Base-by-base conservation (phyloP, 1,140 invertebrate genomes). In the Branchinecta lindahli region DNA sequence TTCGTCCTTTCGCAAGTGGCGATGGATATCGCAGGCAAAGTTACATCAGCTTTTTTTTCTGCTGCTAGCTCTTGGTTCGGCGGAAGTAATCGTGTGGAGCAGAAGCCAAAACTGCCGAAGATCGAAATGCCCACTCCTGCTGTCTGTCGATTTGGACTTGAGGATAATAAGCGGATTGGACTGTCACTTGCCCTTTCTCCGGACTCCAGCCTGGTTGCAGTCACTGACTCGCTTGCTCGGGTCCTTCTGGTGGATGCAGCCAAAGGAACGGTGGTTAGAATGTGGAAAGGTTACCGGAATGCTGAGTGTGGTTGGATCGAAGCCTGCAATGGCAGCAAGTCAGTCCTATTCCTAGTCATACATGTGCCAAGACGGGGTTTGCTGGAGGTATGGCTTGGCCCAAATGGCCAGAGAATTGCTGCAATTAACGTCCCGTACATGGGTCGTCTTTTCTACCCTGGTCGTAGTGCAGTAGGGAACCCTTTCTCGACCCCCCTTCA, bases 271-370 rank as follows among this genome's bases (percentile, higher is more conserved):
- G 86, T 88, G 20, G 77, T 96, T 20, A 83, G 92, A 71, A 88
- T 96, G 77, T 95, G 92, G 83, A 96, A 96, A 82, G 94, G 84
- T 9, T 97, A 95, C 77, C 82, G 94, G 70, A 90, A 96, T 80
- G 92, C 94, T 8, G 90, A 96, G 76, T 92, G 89, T 80, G 88
- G 87, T 8, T 98, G 94, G 86, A 81, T 96, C 61, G 86, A 91
- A 80, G 88, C 88, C 46, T 77, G 82, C 8, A 87, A 90, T 75
- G 85, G 77, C 73, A 75, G 76, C 6, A 74, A 74, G 67, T 73
- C 77, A 33, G 87, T 88, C 0, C 77, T 88, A 18, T 94, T 94
- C 78, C 79, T 95, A 66, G 84, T 91, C 0, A 90, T 95, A 70
- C 94, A 94, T 81, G 87, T 89, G 3, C 87, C 91, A 0, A 87